These are phyloP conservation scores for Porites lutea DNA, from an alignment of 64 coral and sea anemone species.

Conservation along the genomic window DNA sequence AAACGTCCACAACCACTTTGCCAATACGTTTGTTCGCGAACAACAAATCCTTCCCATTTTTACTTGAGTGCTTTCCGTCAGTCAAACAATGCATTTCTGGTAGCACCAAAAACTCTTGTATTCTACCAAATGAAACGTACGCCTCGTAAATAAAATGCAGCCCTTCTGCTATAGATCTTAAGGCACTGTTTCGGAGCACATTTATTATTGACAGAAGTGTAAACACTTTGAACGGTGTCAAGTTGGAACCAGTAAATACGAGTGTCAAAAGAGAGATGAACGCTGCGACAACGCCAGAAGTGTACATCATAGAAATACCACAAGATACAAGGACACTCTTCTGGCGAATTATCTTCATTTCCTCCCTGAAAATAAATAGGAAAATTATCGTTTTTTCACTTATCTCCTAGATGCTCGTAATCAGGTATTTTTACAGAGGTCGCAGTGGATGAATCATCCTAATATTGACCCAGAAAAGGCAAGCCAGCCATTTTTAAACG, in stretches of 20 bases:
- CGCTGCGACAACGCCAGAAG: constrained; percentile 33
- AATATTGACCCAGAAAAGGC: too few species aligned
- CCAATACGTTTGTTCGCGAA: neutral
- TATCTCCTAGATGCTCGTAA: too few species aligned
- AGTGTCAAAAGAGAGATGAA: constrained; percentile 72
- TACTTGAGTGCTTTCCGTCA: neutral
- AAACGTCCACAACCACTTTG: neutral
- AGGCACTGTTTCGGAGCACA: constrained; percentile 35
- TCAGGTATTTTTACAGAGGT: too few species aligned
- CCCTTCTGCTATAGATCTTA: constrained; percentile 26
- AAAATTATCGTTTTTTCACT: neutral
- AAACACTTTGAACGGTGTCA: constrained; percentile 69
- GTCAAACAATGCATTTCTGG: neutral
- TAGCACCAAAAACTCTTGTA: constrained; percentile 36
- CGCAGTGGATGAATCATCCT: too few species aligned
- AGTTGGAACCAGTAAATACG: constrained; percentile 40
- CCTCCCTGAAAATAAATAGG: constrained; percentile 39
- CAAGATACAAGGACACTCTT: constrained; percentile 55
- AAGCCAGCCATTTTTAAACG: too few species aligned
- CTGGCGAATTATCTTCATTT: constrained; percentile 53
- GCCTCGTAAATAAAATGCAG: constrained; percentile 30
- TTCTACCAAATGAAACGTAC: constrained; percentile 33
- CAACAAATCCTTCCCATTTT: neutral
- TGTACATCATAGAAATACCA: constrained; percentile 43
- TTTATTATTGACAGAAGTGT: constrained; percentile 66